Evolutionary conservation across 2,797 vertebrate genomes (phyloP).

Genomic region (Enteromius trimaculatus): DNA sequence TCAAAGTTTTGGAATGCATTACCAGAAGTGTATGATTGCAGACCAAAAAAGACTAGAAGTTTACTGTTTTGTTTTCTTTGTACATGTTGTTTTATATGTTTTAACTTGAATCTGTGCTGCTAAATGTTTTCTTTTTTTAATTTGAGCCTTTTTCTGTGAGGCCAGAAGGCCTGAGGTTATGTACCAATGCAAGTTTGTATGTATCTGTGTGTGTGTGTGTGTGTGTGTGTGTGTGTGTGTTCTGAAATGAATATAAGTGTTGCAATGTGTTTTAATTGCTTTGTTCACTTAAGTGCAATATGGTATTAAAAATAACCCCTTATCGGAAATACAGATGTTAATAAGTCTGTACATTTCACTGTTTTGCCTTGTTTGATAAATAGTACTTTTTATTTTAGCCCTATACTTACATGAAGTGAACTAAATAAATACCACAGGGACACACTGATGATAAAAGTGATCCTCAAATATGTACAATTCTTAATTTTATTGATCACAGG

Average conservation of each 20-base stretch:
- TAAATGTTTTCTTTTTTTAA: slow-evolving; percentile 12
- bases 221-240: slow-evolving; percentile 21
- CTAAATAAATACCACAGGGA: not conserved
- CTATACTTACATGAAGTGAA: not conserved
- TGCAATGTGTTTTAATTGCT: slow-evolving; percentile 39
- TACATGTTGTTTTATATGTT: slow-evolving; percentile 9
- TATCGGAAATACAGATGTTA: slow-evolving; percentile 25
- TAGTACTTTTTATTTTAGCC: slow-evolving; percentile 2
- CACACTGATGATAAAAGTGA: not conserved
- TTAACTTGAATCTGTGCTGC: slow-evolving; percentile 40
- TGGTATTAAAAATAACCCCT: slow-evolving; percentile 18
- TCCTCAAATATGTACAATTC: not conserved
- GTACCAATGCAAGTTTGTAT: slow-evolving; percentile 4
- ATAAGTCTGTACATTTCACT: not conserved
- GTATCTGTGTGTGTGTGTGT: slow-evolving; percentile 26
- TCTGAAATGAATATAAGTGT: slow-evolving; percentile 32
- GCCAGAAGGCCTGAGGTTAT: slow-evolving; percentile 1
- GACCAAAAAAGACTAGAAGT: slow-evolving; percentile 1
- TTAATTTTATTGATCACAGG: not conserved
- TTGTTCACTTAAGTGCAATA: slow-evolving; percentile 50
- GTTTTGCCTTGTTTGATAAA: slow-evolving; percentile 28
- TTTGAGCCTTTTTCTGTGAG: slow-evolving; percentile 27
- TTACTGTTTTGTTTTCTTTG: slow-evolving; percentile 27
- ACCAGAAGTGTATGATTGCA: not conserved
- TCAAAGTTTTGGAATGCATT: slow-evolving; percentile 28